Evolutionary conservation across 2,113 vertebrate species (phyloP), one percentile per base, ranked within the genome.

Genomic region (Perca fluviatilis): DNA sequence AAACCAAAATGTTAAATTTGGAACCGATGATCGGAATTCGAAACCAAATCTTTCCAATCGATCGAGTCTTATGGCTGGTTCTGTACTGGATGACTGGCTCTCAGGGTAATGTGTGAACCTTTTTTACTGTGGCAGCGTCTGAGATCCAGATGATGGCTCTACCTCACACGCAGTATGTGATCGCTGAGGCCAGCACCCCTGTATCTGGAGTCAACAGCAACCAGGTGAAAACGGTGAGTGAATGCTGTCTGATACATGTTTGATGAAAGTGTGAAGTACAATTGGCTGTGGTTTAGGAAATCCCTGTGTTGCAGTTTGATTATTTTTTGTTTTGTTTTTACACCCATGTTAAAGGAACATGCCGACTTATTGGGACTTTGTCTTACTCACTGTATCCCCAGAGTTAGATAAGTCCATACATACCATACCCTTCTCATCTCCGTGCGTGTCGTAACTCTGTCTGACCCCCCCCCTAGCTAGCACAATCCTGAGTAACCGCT

Each of bases 71-170:
- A 9, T 16, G 18, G 7, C 27, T 50, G 50, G 1, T 8, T 70
- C 25, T 21, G 0, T 49, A 21, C 12, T 51, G 30, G 54, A 5
- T 10, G 46, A 56, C 60, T 77, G 9, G 16, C 13, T 15, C 47
- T 80, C 4, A 25, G 7, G 15, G 23, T 71, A 12, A 73, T 14
- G 9, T 16, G 6, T 73, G 30, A 1, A 16, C 13, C 12, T 3
- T 71, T 71, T 50, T 74, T 53, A 1, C 61, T 51, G 33, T 88
- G 87, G 54, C 88, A 99, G 98, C 98, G 0, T 98, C 98, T 6
- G 98, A 99, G 94, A 98, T 99, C 91, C 98, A 99, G 94, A 99
- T 99, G 98, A 99, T 99, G 98, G 88, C 97, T 25, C 96, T 99
- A 73, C 98, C 98, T 33, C 97, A 99, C 8, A 92, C 97, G 36